Base-by-base conservation (phyloP, 2,888 invertebrate genomes). In the Drosophila sordidula region DNA sequence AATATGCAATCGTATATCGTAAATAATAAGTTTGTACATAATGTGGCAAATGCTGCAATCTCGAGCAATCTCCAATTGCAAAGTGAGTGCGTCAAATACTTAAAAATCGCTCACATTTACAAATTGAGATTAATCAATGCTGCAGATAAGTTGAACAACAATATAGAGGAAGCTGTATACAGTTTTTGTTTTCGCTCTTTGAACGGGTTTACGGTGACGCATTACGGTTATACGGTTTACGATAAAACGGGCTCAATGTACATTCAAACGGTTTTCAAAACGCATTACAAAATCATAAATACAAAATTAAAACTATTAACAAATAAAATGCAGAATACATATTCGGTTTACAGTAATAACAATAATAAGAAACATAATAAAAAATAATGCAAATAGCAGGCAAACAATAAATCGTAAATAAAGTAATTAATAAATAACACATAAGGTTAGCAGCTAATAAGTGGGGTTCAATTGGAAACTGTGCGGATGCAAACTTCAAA, bases 91-190 rank as follows among this genome's bases (percentile, higher is more conserved):
- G 83, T 88, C 68, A 82, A 87, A 88, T 76, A 39, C 80, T 90
- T 91, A 90, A 87, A 74, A 75, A 74, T 93, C 87, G 93, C 97
- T 97, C 98, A 97, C 97, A 97, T 97, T 98, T 98, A 98, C 98
- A 97, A 96, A 96, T 97, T 98, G 98, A 98, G 98, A 98, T 98
- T 98, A 96, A 94, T 95, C 95, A 94, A 95, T 94, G 93, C 93
- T 92, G 93, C 91, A 91, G 80, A 88, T 80, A 74, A 72, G 29
- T 69, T 70, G 65, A 59, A 75, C 70, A 68, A 66, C 61, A 66
- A 65, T 42, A 61, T 54, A 47, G 18, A 57, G 14, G n/a, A 42
- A 49, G 47, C 51, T 39, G 36, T 41, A 12, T 22, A 11, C n/a
- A 25, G 4, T 22, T 22, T 22, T 3, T 22, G 22, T 22, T 36